These are phyloP conservation scores for Pseudorectes ferrugineus DNA, from an alignment of 2,113 vertebrate genomes.

Conservation along the genomic window DNA sequence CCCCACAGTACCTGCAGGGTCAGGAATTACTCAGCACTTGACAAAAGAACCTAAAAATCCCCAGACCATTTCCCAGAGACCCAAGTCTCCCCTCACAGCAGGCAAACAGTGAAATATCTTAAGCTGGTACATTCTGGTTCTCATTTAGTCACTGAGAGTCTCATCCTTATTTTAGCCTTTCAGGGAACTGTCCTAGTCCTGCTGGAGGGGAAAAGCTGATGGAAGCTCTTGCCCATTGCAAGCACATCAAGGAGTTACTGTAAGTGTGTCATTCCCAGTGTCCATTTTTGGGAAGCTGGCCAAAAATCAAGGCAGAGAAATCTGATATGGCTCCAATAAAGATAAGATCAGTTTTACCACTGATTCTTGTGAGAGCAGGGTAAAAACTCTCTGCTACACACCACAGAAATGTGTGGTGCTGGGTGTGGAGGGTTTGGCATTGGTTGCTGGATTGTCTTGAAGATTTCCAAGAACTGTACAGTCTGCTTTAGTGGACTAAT, in stretches of 20 bases:
- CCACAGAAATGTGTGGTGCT: background rate
- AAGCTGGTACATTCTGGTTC: background rate
- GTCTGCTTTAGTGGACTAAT: too few species aligned
- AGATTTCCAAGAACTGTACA: background rate
- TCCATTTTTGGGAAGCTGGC: background rate
- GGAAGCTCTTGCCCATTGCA: conserved; percentile 70
- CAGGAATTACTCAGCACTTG: background rate
- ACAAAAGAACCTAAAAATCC: background rate
- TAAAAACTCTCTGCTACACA: background rate
- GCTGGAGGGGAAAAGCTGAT: conserved; percentile 71
- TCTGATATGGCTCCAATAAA: background rate
- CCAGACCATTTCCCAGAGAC: background rate
- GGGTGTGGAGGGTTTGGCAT: background rate
- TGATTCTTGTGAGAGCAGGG: background rate
- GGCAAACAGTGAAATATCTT: background rate
- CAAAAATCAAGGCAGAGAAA: background rate
- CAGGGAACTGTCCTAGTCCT: conserved; percentile 71
- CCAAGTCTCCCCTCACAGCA: background rate
- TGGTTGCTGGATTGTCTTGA: background rate
- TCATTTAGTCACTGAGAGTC: background rate
- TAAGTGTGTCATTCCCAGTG: conserved; percentile 61
- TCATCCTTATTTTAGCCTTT: conserved; percentile 68
- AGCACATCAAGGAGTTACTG: conserved; percentile 76
- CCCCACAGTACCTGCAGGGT: background rate
- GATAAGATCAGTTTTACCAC: background rate